Base-by-base conservation (phyloP, 2,113 vertebrate species). In the Elachura formosa region DNA sequence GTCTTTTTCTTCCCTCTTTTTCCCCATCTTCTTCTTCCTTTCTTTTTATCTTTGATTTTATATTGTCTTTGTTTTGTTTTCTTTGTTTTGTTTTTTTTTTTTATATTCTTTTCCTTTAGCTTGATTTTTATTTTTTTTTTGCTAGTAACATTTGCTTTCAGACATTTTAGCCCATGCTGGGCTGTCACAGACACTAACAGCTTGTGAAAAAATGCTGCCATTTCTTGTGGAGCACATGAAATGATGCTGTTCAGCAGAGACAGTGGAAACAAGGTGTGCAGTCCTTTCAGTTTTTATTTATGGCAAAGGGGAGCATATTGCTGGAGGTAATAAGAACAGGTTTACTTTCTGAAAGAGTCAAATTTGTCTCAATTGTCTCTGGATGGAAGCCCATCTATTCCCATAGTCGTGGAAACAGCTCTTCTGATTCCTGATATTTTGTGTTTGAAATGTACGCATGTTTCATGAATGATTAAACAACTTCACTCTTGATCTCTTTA, bases 221-320 rank as follows among this genome's bases (percentile, higher is more conserved):
- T 84, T 91, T 82, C 77, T 87, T 41, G 29, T 54, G 69, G 55
- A 87, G 78, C 23, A 51, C 74, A 75, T 75, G 51, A 87, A 92
- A 93, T 2, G 3, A 63, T 74, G 20, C 24, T 0, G 0, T 77
- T 86, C 40, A 0, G 67, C 43, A 83, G 72, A 69, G 41, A 91
- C 43, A 89, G 34, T 33, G 28, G 61, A 88, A 89, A 34, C 20
- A 84, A 95, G 33, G n/a, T 86, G 36, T 49, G 80, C 22, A 85
- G 38, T 40, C 29, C 41, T 80, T 92, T 84, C 79, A 49, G 19
- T 48, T 93, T 92, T 90, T 95, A 74, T 93, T 93, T 86, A 90
- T 77, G 58, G 36, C 68, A 74, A 68, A 26, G 43, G 26, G 31
- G 28, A 96, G 18, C 22, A 29, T 74, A 66, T 74, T 77, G 79